Conservation (phyloP, 2,797 vertebrate species). For the Schizopygopsis pylzovi region DNA sequence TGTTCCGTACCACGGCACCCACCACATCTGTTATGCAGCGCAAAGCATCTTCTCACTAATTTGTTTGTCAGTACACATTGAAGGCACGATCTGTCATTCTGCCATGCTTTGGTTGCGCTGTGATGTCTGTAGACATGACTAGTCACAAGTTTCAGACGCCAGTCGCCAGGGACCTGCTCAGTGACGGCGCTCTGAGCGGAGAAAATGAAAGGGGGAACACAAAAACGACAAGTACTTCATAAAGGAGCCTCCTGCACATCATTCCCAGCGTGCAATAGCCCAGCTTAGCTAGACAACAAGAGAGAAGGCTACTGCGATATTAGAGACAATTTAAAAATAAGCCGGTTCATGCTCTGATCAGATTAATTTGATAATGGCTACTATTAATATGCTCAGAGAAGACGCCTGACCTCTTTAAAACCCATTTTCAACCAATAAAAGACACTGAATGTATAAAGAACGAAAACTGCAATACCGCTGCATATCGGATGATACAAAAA, state of each 20-base stretch:
- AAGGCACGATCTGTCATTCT: slow-evolving; percentile 98
- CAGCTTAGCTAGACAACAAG: slow-evolving; percentile 18
- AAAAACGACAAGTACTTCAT: slow-evolving; percentile 49
- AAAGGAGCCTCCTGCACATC: slow-evolving; percentile 17
- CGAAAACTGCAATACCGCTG: slow-evolving; percentile 1
- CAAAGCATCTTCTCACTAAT: slow-evolving; percentile 99
- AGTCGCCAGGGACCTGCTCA: slow-evolving; percentile 75
- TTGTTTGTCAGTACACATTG: slow-evolving; percentile 99
- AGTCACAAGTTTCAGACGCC: slow-evolving; percentile 85
- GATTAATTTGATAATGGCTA: slow-evolving; percentile 54
- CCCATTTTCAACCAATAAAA: slow-evolving; percentile 10
- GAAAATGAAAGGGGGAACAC: slow-evolving; percentile 29
- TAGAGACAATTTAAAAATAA: slow-evolving; percentile 39
- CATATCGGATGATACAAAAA: slow-evolving; percentile 17
- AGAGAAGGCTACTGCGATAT: slow-evolving; percentile 25
- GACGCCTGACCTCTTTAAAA: slow-evolving; percentile 13
- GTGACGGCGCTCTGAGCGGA: slow-evolving; percentile 41
- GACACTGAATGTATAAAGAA: slow-evolving; percentile 3
- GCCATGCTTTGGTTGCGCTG: slow-evolving; percentile 87
- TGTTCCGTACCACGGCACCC: slow-evolving; percentile 93
- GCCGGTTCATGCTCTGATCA: slow-evolving; percentile 41
- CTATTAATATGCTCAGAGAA: slow-evolving; percentile 33
- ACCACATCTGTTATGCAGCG: slow-evolving; percentile 95
- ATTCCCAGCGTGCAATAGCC: slow-evolving; percentile 32
- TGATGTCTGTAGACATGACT: slow-evolving; percentile 93